phyloP scores from a whole-genome alignment of 2,888 invertebrate genomes.

The Leptothorax acervorum region DNA sequence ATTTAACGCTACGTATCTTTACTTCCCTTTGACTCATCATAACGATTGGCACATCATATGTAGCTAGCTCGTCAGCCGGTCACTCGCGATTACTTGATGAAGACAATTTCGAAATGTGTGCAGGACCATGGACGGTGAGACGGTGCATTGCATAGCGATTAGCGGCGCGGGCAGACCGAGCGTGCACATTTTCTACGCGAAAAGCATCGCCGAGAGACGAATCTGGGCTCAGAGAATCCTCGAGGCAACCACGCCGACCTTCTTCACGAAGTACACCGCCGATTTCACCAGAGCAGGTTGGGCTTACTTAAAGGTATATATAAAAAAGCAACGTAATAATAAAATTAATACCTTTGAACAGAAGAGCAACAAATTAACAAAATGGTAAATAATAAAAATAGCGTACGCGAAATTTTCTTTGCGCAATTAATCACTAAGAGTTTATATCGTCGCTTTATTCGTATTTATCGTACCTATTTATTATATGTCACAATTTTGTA shows the following conservation, averaged over 20 bases:
- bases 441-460: not conserved
- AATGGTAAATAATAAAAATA: not conserved
- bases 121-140: slow-evolving; percentile 80
- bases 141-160: slow-evolving; percentile 82
- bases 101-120: slow-evolving; percentile 53
- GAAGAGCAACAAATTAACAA: not conserved
- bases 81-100: slow-evolving; percentile 35
- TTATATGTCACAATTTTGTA: slow-evolving; percentile 16
- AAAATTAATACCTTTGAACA: not conserved
- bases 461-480: not conserved
- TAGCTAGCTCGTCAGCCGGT: not conserved
- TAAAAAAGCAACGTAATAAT: not conserved
- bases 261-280: slow-evolving; percentile 89
- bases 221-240: slow-evolving; percentile 93
- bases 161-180: slow-evolving; percentile 79
- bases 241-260: slow-evolving; percentile 90
- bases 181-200: slow-evolving; percentile 80
- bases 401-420: not conserved
- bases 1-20: slow-evolving; percentile 16
- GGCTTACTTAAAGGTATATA: slow-evolving; percentile 89
- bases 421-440: not conserved
- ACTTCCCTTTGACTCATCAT: slow-evolving; percentile 33
- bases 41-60: slow-evolving; percentile 4
- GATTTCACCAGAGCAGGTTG: slow-evolving; percentile 93
- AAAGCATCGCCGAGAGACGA: slow-evolving; percentile 85